These are phyloP conservation scores for Hormaphis cornu DNA, from an alignment of 1,140 invertebrate species.

Conservation along the genomic window DNA sequence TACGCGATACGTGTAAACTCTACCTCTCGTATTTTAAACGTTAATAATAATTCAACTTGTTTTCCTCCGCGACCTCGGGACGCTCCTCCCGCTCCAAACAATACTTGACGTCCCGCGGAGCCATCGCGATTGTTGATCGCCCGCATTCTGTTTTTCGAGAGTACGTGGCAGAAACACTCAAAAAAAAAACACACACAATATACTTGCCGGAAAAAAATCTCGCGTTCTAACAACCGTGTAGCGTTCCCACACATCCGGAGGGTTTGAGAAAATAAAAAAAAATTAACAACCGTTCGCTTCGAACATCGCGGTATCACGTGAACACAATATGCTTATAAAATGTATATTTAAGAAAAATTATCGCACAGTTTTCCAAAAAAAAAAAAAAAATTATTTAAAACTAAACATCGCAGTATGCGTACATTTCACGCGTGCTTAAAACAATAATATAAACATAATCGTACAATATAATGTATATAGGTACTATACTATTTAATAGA, in stretches of 20 bases:
- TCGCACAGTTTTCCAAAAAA: neutral
- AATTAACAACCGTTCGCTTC: neutral
- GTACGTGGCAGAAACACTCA: neutral
- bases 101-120: slow-evolving; percentile 27
- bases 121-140: slow-evolving; percentile 20
- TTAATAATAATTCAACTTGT: slow-evolving; percentile 23
- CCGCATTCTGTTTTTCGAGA: slow-evolving; percentile 19
- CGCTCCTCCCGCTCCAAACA: slow-evolving; percentile 10
- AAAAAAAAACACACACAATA: slow-evolving; percentile 8
- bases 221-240: neutral
- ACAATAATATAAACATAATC: neutral
- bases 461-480: neutral
- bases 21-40: too few species aligned
- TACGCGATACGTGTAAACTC: too few species aligned
- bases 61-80: slow-evolving; percentile 10
- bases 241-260: slow-evolving; percentile 21
- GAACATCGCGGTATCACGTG: neutral
- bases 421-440: too few species aligned
- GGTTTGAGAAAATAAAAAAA: neutral
- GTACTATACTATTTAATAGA: neutral
- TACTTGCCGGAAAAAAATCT: neutral
- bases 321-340: neutral
- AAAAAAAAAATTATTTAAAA: neutral
- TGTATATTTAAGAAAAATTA: slow-evolving; percentile 10
- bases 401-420: too few species aligned